These are phyloP conservation scores for Vanessa cardui DNA, from an alignment of 2,888 invertebrate genomes.

Conservation along the genomic window DNA sequence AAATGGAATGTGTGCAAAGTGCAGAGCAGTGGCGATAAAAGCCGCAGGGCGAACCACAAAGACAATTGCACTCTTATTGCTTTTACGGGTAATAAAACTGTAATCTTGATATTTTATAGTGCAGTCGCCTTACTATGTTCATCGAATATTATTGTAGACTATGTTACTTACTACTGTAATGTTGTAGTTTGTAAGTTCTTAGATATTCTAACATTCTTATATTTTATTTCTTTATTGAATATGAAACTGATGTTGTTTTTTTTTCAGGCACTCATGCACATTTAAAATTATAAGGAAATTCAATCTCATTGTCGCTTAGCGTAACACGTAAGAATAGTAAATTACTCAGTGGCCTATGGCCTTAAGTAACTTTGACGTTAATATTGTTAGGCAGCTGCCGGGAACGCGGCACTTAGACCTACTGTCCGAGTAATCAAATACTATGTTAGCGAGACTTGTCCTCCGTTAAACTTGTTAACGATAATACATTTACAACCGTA, in stretches of 20 bases:
- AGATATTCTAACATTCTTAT: too few relatives aligned
- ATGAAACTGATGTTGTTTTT: too few relatives aligned
- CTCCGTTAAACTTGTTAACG: constrained; percentile 20
- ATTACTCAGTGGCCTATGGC: background rate
- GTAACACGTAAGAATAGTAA: background rate
- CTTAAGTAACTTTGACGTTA: constrained; percentile 13
- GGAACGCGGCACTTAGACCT: constrained; percentile 26
- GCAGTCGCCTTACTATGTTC: too few relatives aligned
- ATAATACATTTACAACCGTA: too few relatives aligned
- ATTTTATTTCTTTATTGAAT: too few relatives aligned
- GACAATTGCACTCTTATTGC: constrained; percentile 29
- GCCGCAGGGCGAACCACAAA: constrained; percentile 18
- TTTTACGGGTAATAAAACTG: constrained; percentile 6
- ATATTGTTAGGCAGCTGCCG: constrained; percentile 17
- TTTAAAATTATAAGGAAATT: too few relatives aligned
- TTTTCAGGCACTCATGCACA: too few relatives aligned
- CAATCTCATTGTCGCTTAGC: too few relatives aligned
- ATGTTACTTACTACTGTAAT: too few relatives aligned
- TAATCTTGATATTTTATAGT: background rate
- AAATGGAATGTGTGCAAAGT: constrained; percentile 30
- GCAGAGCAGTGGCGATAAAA: constrained; percentile 27
- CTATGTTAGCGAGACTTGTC: constrained; percentile 9
- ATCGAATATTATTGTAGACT: too few relatives aligned
- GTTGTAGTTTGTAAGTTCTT: too few relatives aligned
- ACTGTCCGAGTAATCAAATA: constrained; percentile 27